Evolutionary conservation across 2,113 vertebrate genomes (phyloP).

Genomic region (Istiophorus platypterus): DNA sequence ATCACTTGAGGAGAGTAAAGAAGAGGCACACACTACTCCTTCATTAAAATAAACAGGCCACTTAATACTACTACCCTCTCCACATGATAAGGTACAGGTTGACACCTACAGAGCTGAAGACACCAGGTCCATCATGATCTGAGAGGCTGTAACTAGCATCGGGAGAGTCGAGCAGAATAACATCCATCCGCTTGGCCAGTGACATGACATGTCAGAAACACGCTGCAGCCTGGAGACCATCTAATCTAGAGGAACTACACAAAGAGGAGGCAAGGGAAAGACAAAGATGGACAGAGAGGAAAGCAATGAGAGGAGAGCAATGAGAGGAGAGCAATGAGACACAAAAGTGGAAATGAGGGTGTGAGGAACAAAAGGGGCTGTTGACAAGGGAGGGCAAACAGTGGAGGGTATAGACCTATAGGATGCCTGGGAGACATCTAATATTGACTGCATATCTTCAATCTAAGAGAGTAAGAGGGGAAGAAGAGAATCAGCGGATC

Average conservation of each 20-base stretch:
- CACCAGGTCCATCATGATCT: not conserved
- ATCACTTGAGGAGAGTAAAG: not conserved
- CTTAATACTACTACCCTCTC: too few relatives aligned
- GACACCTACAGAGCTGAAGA: not conserved
- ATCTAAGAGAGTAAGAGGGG: constrained; percentile 16
- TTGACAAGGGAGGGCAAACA: constrained; percentile 66
- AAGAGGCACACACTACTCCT: not conserved
- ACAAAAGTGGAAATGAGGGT: constrained; percentile 52
- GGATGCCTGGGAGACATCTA: constrained; percentile 73
- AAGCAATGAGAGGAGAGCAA: constrained; percentile 14
- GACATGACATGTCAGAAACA: constrained; percentile 47
- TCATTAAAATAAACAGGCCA: too few relatives aligned
- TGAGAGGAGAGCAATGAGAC: constrained; percentile 19
- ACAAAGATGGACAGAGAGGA: constrained; percentile 54
- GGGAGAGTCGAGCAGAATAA: constrained; percentile 25
- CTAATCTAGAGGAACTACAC: constrained; percentile 22
- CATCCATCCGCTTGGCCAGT: not conserved
- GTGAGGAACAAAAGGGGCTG: constrained; percentile 56
- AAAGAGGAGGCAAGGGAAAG: constrained; percentile 47
- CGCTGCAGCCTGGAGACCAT: constrained; percentile 42
- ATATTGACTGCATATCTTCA: constrained; percentile 76
- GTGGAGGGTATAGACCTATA: constrained; percentile 32
- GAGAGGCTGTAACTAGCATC: not conserved
- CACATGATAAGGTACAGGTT: not conserved
- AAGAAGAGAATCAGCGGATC: constrained; percentile 24